These are phyloP conservation scores for Trichosurus vulpecula DNA, from an alignment of 2,797 vertebrate species.

Conservation along the genomic window DNA sequence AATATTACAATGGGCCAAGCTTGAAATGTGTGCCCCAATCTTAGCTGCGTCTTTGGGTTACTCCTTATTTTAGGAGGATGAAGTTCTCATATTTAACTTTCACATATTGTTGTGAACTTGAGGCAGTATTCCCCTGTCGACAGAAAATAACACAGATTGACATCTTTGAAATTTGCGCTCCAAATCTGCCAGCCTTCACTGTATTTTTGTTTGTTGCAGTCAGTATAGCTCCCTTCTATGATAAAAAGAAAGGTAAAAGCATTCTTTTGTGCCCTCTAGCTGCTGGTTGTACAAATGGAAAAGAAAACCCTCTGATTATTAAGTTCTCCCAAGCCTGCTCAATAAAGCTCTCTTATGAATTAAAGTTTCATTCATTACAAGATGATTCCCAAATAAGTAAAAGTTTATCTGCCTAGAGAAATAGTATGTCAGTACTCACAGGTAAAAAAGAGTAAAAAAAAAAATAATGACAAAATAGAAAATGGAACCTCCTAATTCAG, in stretches of 20 bases:
- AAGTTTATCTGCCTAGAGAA: slow-evolving; percentile 43
- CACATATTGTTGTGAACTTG: slow-evolving; percentile 36
- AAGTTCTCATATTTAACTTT: slow-evolving; percentile 59
- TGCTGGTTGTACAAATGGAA: slow-evolving; percentile 84
- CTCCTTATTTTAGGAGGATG: slow-evolving; percentile 62
- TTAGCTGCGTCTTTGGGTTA: slow-evolving; percentile 66
- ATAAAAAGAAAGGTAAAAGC: slow-evolving; percentile 83
- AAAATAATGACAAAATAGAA: slow-evolving; percentile 42
- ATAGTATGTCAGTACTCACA: slow-evolving; percentile 16
- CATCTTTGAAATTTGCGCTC: slow-evolving; percentile 60
- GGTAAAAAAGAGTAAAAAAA: slow-evolving; percentile 32
- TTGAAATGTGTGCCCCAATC: slow-evolving; percentile 11
- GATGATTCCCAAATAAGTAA: slow-evolving; percentile 11
- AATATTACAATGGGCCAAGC: slow-evolving; percentile 66
- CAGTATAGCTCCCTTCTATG: slow-evolving; percentile 71
- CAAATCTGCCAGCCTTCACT: slow-evolving; percentile 53
- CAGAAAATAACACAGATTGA: slow-evolving; percentile 53
- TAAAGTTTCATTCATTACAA: slow-evolving; percentile 70
- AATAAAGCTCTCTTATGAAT: slow-evolving; percentile 71
- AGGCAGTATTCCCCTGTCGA: slow-evolving; percentile 35
- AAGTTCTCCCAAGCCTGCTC: slow-evolving; percentile 78
- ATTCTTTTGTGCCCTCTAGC: slow-evolving; percentile 90
- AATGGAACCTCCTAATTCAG: slow-evolving; percentile 47
- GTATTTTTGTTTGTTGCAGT: slow-evolving; percentile 73
- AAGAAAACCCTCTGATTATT: slow-evolving; percentile 81